phyloP scores from a whole-genome alignment of 2,888 invertebrate species.

The Caenorhabditis sp. region DNA sequence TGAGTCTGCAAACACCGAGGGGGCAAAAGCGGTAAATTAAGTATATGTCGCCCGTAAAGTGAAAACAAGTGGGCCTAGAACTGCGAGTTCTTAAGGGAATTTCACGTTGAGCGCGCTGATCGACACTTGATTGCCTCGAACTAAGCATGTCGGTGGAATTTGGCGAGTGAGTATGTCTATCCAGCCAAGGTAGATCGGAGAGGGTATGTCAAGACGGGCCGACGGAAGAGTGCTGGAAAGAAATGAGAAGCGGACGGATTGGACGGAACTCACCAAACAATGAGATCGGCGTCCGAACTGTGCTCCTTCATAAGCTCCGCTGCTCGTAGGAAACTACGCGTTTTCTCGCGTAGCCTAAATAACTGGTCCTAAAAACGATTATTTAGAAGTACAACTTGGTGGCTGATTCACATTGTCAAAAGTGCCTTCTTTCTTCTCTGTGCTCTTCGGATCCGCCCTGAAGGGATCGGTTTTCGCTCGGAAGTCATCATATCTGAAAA shows the following conservation, averaged over 20 bases:
- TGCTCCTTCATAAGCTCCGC: conserved; percentile 52
- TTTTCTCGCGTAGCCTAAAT: conserved; percentile 54
- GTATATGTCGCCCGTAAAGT: conserved; percentile 14
- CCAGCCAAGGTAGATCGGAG: conserved; percentile 55
- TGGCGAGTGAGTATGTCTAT: conserved; percentile 50
- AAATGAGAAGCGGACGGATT: background rate
- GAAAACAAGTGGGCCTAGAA: background rate
- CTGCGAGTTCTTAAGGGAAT: conserved; percentile 42
- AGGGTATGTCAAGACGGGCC: conserved; percentile 50
- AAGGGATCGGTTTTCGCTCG: conserved; percentile 36
- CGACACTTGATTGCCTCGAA: conserved; percentile 56
- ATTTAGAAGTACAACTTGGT: too few species aligned
- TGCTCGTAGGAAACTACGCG: conserved; percentile 48
- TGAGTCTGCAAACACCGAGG: too few species aligned
- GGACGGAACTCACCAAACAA: conserved; percentile 38
- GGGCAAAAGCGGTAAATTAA: too few species aligned
- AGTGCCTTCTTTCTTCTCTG: conserved; percentile 25
- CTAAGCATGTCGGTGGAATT: conserved; percentile 40
- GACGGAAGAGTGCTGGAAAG: conserved; percentile 54
- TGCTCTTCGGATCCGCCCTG: conserved; percentile 16
- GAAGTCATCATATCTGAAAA: conserved; percentile 49
- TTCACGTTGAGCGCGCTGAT: conserved; percentile 40
- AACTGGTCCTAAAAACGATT: conserved; percentile 48
- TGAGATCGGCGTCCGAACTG: conserved; percentile 47
- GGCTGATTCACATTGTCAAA: conserved; percentile 41